Conservation (phyloP, 1,140 invertebrate species). For the Panagrolaimus sp. region DNA sequence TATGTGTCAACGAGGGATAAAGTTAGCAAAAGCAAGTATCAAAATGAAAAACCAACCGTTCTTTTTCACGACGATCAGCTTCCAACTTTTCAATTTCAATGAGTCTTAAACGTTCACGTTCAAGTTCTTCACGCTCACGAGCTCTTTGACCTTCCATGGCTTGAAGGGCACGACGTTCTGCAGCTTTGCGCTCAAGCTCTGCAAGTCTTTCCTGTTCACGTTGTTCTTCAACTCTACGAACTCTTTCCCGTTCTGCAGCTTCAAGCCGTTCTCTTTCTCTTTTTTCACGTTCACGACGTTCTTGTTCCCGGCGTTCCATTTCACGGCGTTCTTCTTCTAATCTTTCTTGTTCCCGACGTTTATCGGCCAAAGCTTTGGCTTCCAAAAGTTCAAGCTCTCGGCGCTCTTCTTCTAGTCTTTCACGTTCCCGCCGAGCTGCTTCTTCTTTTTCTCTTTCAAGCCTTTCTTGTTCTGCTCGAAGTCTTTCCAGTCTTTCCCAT, state of each 20-base stretch:
- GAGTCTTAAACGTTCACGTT: slow-evolving; percentile 37
- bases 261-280: slow-evolving; percentile 42
- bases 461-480: slow-evolving; percentile 48
- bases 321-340: slow-evolving; percentile 38
- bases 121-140: slow-evolving; percentile 35
- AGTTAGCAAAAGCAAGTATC: background rate
- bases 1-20: too few relatives aligned
- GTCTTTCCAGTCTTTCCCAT: slow-evolving; percentile 31
- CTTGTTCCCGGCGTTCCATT: slow-evolving; percentile 37
- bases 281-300: slow-evolving; percentile 32
- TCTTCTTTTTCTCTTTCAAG: slow-evolving; percentile 40
- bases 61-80: slow-evolving; percentile 38
- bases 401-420: slow-evolving; percentile 50
- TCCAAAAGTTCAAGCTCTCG: slow-evolving; percentile 45
- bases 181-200: slow-evolving; percentile 41
- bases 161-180: slow-evolving; percentile 37
- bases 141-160: slow-evolving; percentile 34
- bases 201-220: slow-evolving; percentile 35
- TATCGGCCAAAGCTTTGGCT: slow-evolving; percentile 19
- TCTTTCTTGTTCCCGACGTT: slow-evolving; percentile 42
- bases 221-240: slow-evolving; percentile 29
- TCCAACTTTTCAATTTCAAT: slow-evolving; percentile 38
- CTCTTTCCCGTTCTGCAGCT: slow-evolving; percentile 31
- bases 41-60: slow-evolving; percentile 21
- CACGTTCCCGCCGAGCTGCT: slow-evolving; percentile 32